Evolutionary conservation across 2,113 vertebrate genomes (phyloP), one percentile per base, ranked within the genome.

Genomic region (Diadophis punctatus): DNA sequence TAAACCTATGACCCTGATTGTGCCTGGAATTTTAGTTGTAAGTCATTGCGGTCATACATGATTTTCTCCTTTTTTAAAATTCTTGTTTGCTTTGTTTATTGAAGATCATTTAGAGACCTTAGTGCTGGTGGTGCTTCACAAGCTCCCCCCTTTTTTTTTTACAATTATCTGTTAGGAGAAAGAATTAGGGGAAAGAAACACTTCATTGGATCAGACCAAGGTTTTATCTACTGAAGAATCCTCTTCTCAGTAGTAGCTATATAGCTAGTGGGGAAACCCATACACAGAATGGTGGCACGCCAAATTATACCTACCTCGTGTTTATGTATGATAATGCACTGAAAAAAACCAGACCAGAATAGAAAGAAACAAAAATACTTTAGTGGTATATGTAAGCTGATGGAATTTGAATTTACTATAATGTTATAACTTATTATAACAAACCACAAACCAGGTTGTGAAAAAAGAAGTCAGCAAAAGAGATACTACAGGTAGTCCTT

Each of bases 41-140:
- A 10, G 56, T 30, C 27, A 63, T 63, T 63, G 10, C 1, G 0
- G 10, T n/a, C n/a, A n/a, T n/a, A n/a, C n/a, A n/a, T n/a, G n/a
- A n/a, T n/a, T n/a, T n/a, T n/a, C n/a, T n/a, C n/a, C n/a, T n/a
- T n/a, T n/a, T n/a, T n/a, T n/a, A n/a, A 88, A 88, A n/a, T 90
- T 23, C 27, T 56, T 46, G 48, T 89, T 88, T 94, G 91, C 27
- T 86, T 86, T 86, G 93, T 23, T n/a, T 90, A 88, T 91, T 90
- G 86, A 94, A 80, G 91, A 88, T 85, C 0, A 51, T 43, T 55
- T 52, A 55, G 68, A 30, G 87, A 25, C 22, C 84, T 55, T 27
- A 68, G 30, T n/a, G 63, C 30, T 68, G 30, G 12, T 16, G 63
- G 63, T 68, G 3, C 8, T 52, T 12, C 14, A 52, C 52, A 20